Base-by-base conservation (phyloP, 2,888 invertebrate species). In the Eupithecia insigniata region DNA sequence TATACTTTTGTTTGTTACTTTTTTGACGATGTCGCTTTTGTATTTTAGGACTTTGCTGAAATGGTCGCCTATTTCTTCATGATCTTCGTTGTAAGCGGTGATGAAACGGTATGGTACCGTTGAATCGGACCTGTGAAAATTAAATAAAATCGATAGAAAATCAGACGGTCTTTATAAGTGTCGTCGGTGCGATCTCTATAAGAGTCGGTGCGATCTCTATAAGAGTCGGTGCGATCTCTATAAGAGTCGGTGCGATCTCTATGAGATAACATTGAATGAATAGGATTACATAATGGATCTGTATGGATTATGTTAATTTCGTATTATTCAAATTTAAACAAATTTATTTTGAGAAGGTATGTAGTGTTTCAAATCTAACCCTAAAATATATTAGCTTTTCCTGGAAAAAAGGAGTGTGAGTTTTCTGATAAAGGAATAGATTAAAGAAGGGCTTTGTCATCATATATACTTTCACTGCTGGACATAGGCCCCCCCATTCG, bases 51-150 rank as follows among this genome's bases (percentile, higher is more conserved):
- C 90, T 90, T 26, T 75, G 16, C 64, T 74, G 67, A 90, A 80
- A 26, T 84, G 75, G 12, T 80, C 77, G 7, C 85, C 86, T 0
- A 89, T 73, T 22, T 84, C 82, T 62, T 90, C 81, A 14, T 85
- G 78, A 1, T 86, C 58, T 1, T 76, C 73, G 60, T 89, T 90
- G 76, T 81, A 83, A 0, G 89, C 80, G 1, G 84, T 81, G 61
- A 92, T 83, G 67, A 84, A 90, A 30, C 80, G 82, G 73, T 87
- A 91, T 0, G 83, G 80, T 60, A 92, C 83, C 66, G 89, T 86
- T 0, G 92, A 92, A 66, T 78, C 74, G 12, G n/a, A 26, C 62
- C 78, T 76, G 65, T 8, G 71, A 74, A 46, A 66, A 16, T 61
- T 30, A 64, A 0, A 39, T 60, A 60, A 14, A 46, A 39, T 39